Percentiles rank a stretch among this genome's conserved stretches.
Evolutionary conservation across 2,888 invertebrate genomes (phyloP).

Genomic region (Endomychus coccineus): DNA sequence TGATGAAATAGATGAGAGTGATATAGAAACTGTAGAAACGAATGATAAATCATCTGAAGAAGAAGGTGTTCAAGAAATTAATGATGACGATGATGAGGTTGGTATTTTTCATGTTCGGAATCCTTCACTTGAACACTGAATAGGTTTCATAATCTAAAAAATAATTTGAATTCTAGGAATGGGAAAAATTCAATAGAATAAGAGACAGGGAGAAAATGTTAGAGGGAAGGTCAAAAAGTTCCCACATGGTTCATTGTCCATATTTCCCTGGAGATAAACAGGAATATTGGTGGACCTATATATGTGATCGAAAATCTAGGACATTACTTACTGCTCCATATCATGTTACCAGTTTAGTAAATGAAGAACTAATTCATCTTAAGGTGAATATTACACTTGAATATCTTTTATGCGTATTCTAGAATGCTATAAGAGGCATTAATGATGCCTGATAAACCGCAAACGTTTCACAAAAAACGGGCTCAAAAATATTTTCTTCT

Average conservation of each 20-base stretch:
- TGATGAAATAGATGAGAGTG: conserved; percentile 49
- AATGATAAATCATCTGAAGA: conserved; percentile 42
- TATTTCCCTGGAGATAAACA: conserved; percentile 92
- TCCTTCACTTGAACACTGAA: too few species aligned
- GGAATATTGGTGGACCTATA: conserved; percentile 99
- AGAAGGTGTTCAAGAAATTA: conserved; percentile 31
- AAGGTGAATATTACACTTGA: conserved; percentile 48
- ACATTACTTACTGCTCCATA: conserved; percentile 88
- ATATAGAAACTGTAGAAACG: conserved; percentile 37
- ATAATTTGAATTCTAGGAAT: conserved; percentile 65
- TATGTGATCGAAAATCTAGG: conserved; percentile 90
- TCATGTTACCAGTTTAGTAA: conserved; percentile 86
- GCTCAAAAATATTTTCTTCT: too few species aligned
- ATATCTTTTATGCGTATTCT: too few species aligned
- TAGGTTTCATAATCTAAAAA: too few species aligned
- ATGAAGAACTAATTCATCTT: conserved; percentile 84
- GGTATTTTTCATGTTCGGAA: conserved; percentile 2
- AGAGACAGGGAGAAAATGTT: conserved; percentile 79
- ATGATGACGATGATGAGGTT: conserved; percentile 43
- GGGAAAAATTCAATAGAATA: conserved; percentile 87
- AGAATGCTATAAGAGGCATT: too few species aligned
- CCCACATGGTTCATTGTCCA: conserved; percentile 96
- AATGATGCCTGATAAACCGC: too few species aligned
- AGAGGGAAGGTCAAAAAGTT: conserved; percentile 88
- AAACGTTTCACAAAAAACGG: too few species aligned